phyloP scores from a whole-genome alignment of 2,113 vertebrate genomes.

The Zootoca vivipara region DNA sequence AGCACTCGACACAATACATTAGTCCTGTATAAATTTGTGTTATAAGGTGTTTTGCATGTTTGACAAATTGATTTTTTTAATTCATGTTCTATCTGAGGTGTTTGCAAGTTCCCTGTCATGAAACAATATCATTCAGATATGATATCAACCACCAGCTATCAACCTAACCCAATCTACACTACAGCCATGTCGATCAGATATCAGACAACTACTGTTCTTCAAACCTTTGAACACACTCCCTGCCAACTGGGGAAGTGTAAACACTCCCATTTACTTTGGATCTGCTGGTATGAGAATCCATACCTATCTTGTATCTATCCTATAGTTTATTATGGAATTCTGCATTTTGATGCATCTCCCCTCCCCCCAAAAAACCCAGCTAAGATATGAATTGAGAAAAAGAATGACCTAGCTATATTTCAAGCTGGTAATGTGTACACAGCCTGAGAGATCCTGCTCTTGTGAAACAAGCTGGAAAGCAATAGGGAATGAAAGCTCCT shows the following conservation, averaged over 20 bases:
- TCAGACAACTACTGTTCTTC: neutral
- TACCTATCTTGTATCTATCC: too few relatives aligned
- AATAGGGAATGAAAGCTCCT: constrained; percentile 27
- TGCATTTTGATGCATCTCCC: too few relatives aligned
- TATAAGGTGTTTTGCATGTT: neutral
- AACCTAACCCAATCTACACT: neutral
- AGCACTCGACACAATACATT: too few relatives aligned
- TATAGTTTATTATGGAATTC: too few relatives aligned
- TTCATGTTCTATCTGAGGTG: neutral
- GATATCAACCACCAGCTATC: neutral
- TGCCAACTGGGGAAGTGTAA: neutral
- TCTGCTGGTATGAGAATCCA: too few relatives aligned
- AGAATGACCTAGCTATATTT: too few relatives aligned
- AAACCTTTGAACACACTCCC: accelerated
- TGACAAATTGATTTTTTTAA: neutral
- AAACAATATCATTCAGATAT: neutral
- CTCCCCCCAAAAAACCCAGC: too few relatives aligned
- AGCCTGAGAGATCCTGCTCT: neutral
- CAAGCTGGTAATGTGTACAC: too few relatives aligned
- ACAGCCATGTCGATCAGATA: neutral
- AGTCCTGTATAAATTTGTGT: too few relatives aligned
- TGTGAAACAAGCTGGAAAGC: constrained; percentile 43
- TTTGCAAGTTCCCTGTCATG: neutral
- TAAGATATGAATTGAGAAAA: too few relatives aligned
- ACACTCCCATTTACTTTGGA: too few relatives aligned